Conservation (phyloP, 2,113 vertebrate species). For the Sapayoa aenigma region DNA sequence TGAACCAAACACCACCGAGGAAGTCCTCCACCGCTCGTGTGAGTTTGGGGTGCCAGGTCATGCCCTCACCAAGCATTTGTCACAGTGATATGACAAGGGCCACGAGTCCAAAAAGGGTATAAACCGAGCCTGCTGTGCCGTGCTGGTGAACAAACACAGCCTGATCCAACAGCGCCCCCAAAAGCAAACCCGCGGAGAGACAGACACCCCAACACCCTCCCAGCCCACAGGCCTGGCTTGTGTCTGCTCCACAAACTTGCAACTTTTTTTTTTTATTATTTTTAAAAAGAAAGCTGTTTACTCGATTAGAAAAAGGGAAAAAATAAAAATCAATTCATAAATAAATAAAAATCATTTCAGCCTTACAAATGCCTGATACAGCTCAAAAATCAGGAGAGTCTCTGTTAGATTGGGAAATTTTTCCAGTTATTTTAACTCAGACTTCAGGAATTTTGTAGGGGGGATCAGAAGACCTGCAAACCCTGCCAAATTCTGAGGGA, state of each 20-base stretch:
- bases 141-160: background rate
- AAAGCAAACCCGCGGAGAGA: constrained; percentile 50
- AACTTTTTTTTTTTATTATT: constrained; percentile 42
- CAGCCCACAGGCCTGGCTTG: background rate
- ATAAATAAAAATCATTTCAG: background rate
- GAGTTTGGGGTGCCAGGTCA: constrained; percentile 30
- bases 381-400: constrained; percentile 16
- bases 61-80: constrained; percentile 42
- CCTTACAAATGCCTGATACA: background rate
- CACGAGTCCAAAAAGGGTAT: constrained; percentile 12
- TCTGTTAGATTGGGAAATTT: constrained; percentile 20
- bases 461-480: constrained; percentile 63
- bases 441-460: constrained; percentile 61
- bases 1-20: constrained; percentile 34
- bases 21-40: constrained; percentile 30
- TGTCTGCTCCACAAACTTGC: background rate
- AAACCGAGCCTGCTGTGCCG: background rate
- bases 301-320: background rate
- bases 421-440: constrained; percentile 71
- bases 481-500: constrained; percentile 64
- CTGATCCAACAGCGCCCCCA: constrained; percentile 79
- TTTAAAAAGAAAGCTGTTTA: constrained; percentile 44
- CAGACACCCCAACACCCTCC: background rate
- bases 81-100: constrained; percentile 54
- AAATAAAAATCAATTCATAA: background rate